Evolutionary conservation across 2,797 vertebrate species (phyloP).

Genomic region (Lepilemur septentrionalis): DNA sequence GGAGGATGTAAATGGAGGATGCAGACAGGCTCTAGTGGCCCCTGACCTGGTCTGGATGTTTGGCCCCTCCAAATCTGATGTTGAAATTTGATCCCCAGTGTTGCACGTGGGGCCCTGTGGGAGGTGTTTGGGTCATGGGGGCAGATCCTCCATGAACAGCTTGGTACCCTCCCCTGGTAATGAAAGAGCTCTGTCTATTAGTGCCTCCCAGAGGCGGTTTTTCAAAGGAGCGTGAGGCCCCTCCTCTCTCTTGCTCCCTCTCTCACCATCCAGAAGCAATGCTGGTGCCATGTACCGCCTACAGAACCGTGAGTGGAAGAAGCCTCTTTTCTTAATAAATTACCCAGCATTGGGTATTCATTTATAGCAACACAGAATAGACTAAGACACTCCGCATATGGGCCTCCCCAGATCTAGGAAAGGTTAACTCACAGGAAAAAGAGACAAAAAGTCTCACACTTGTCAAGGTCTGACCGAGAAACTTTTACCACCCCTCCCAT

Average conservation of each 20-base stretch:
- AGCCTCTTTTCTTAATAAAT: too few relatives aligned
- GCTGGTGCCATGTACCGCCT: too few relatives aligned
- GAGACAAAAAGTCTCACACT: not conserved
- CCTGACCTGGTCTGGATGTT: not conserved
- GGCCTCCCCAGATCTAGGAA: not conserved
- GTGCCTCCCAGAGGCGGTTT: not conserved
- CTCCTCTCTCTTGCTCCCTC: not conserved
- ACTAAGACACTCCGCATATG: not conserved
- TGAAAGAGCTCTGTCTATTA: not conserved
- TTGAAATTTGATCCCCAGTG: not conserved
- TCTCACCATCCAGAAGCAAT: too few relatives aligned
- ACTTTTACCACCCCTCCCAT: not conserved
- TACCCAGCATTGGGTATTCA: too few relatives aligned
- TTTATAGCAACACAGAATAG: too few relatives aligned
- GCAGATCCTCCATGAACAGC: not conserved
- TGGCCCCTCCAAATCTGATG: not conserved
- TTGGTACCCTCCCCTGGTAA: not conserved
- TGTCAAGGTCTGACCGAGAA: not conserved
- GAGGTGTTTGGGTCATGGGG: not conserved
- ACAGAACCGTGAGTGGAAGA: too few relatives aligned
- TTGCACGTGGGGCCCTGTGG: not conserved
- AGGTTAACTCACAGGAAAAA: not conserved
- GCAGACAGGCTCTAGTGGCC: not conserved
- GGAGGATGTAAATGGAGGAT: not conserved
- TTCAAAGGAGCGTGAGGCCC: not conserved